Conservation (phyloP, 2,888 invertebrate genomes). For the Thereva nobilitata region DNA sequence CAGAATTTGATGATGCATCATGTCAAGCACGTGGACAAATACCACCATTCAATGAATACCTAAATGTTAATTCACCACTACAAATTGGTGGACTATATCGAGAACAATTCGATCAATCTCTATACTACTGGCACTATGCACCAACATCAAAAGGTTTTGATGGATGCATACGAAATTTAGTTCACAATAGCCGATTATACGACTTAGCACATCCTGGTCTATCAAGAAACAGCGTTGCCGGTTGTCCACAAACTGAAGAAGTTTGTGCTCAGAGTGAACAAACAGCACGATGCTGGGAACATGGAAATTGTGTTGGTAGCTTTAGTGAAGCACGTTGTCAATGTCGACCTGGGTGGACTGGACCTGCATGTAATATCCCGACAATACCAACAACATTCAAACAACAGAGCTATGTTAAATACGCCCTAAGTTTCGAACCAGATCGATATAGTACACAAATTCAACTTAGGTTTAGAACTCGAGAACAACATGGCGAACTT, state of each 20-base stretch:
- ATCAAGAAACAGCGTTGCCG: constrained; percentile 81
- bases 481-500: constrained; percentile 90
- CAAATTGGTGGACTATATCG: constrained; percentile 93
- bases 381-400: constrained; percentile 92
- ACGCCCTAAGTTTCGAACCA: constrained; percentile 91
- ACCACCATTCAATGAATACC: constrained; percentile 92
- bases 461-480: constrained; percentile 89
- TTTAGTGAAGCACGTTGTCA: constrained; percentile 88
- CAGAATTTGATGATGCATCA: constrained; percentile 84
- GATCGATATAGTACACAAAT: constrained; percentile 91
- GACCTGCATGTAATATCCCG: constrained; percentile 81
- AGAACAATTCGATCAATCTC: constrained; percentile 85
- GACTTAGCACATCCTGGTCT: constrained; percentile 93
- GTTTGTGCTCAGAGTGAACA: constrained; percentile 86
- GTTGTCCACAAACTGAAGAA: constrained; percentile 93
- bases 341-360: constrained; percentile 95
- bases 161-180: constrained; percentile 93
- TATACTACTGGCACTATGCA: constrained; percentile 89
- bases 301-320: constrained; percentile 92
- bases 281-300: constrained; percentile 86
- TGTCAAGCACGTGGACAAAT: constrained; percentile 90
- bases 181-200: constrained; percentile 94
- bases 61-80: constrained; percentile 93
- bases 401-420: constrained; percentile 94
- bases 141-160: constrained; percentile 89